Base-by-base conservation (phyloP, 2,113 vertebrate genomes). In the Todiramphus chloris region DNA sequence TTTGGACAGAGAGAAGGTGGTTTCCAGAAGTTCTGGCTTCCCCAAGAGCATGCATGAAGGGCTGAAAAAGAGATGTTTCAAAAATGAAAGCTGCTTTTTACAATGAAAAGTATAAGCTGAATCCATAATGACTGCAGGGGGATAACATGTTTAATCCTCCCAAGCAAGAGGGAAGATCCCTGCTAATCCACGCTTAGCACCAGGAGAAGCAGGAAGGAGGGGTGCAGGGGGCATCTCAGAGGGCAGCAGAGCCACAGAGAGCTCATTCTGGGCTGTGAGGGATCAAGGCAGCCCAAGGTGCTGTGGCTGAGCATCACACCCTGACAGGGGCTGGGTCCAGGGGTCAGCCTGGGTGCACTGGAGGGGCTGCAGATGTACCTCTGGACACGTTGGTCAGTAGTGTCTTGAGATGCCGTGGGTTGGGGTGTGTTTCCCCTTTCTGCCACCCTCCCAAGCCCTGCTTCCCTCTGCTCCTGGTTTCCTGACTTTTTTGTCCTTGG, bases 71-170 rank as follows among this genome's bases (percentile, higher is more conserved):
- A 84, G 89, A 68, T 1, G 1, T 78, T 90, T 78, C 56, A 73
- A 46, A 93, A 89, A 58, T 15, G 77, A 95, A 96, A 93, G 69
- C 87, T 76, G 74, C 78, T 87, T 95, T 89, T 79, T 80, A 75
- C 60, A 41, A 73, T 48, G 81, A 76, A 37, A 85, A 79, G 70
- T 51, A n/a, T 78, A 89, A 94, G 55, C 83, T 43, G 83, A 88
- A 64, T 73, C 89, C 78, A 19, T 72, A 78, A 84, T 80, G 87
- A 83, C 84, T 83, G 78, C 67, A 80, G 81, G 69, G 83, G 72
- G 87, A 96, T 95, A 93, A 95, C 89, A 90, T 0, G 10, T 30
- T 85, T 95, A 97, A 96, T 97, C 94, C 95, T 96, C 30, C 60
- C 31, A 50, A 88, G 93, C 79, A 83, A 93, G 87, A 84, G 75